Evolutionary conservation across 2,888 invertebrate species (phyloP).

Genomic region (Tipula vernalis): DNA sequence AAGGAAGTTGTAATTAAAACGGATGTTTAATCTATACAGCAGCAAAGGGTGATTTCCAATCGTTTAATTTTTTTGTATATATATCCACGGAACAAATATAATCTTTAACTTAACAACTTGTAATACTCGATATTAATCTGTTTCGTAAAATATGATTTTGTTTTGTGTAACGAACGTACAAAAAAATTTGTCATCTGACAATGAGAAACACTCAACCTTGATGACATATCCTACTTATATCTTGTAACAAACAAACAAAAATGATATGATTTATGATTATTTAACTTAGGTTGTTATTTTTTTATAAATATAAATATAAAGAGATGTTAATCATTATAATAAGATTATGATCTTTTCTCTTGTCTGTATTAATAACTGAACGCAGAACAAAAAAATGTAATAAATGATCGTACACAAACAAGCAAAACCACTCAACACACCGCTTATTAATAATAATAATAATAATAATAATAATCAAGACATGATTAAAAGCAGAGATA

Average conservation of each 20-base stretch:
- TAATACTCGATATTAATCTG: neutral
- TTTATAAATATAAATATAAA: neutral
- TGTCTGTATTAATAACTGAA: neutral
- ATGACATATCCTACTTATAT: neutral
- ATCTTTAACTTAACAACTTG: constrained; percentile 4
- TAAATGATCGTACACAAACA: neutral
- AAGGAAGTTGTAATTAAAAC: neutral
- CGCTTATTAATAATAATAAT: neutral
- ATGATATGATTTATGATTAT: neutral
- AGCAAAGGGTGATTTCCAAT: neutral
- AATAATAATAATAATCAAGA: neutral
- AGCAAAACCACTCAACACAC: neutral
- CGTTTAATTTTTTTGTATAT: neutral
- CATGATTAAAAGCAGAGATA: neutral
- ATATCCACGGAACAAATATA: neutral
- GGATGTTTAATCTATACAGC: neutral
- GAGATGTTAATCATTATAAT: constrained; percentile 4
- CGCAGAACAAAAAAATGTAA: neutral
- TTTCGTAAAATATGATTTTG: neutral
- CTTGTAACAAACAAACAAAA: neutral
- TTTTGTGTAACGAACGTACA: neutral
- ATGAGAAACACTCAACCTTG: constrained; percentile 4
- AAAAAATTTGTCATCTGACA: neutral
- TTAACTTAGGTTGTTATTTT: neutral
- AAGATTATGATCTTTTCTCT: neutral